Base-by-base conservation (phyloP, 2,888 invertebrate species). In the Luffia ferchaultella region DNA sequence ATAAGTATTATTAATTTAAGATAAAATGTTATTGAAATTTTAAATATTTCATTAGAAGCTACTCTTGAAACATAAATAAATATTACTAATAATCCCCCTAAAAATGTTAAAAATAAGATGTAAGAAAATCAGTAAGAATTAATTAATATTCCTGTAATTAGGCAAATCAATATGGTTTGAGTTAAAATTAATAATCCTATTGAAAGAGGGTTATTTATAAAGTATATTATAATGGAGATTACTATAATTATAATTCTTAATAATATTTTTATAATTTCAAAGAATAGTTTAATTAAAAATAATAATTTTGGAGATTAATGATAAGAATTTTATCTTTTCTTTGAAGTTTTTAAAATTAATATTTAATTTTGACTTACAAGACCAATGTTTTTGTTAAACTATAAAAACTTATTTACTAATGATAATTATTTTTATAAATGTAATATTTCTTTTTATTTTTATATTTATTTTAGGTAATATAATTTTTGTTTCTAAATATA, bases 221-320 rank as follows among this genome's bases (percentile, higher is more conserved):
- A 71, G 58, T 68, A 56, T 68, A 73, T 69, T 51, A 63, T 53
- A 45, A 68, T 49, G n/a, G 69, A 65, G 46, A 66, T 45, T 50
- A 74, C 60, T 58, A 80, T 70, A 60, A 83, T 63, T 63, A 73
- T 63, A 58, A 66, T 58, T 20, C 76, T 66, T 54, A 80, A 60
- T 61, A 73, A 63, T 61, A 79, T 59, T 72, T 73, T 74, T 57
- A 59, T 58, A 56, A 65, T 65, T 55, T 74, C 86, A 88, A 83
- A 79, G 82, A 82, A 73, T 89, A 88, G 86, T 88, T 89, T 88
- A 73, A 62, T 7, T 57, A 73, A 89, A 75, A 89, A 89, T 87
- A 80, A 86, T 88, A 88, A 87, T 88, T 88, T 89, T 88, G 87
- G 87, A 85, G 83, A 87, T 88, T 89, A 87, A 86, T 65, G 85